Evolutionary conservation across 2,797 vertebrate genomes (phyloP).

Genomic region (Anableps anableps): DNA sequence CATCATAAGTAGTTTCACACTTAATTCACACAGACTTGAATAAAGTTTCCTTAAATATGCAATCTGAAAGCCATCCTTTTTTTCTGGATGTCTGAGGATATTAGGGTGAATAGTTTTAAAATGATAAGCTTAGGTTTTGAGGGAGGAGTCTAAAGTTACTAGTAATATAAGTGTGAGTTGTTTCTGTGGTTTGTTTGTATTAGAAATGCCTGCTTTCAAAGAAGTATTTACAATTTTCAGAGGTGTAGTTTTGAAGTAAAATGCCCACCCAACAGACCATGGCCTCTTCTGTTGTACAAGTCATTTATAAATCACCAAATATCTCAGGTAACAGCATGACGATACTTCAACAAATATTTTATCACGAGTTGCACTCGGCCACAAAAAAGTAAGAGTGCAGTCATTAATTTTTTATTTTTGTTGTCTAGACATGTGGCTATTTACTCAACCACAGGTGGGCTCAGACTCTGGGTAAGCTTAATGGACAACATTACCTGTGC

Average conservation of each 20-base stretch:
- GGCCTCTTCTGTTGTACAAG: not conserved
- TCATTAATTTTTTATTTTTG: not conserved
- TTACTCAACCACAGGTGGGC: not conserved
- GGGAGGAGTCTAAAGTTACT: not conserved
- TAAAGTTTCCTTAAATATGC: not conserved
- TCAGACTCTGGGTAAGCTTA: not conserved
- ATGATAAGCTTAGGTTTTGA: not conserved
- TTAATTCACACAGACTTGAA: not conserved
- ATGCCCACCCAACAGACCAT: not conserved
- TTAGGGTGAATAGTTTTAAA: not conserved
- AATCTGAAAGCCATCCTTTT: not conserved
- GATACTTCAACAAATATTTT: not conserved
- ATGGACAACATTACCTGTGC: conserved; percentile 33
- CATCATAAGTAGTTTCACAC: not conserved
- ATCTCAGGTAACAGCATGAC: not conserved
- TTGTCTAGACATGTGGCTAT: not conserved
- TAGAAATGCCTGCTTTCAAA: not conserved
- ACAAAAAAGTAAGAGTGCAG: not conserved
- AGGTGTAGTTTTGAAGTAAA: not conserved
- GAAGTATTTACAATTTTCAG: not conserved
- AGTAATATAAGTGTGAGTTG: not conserved
- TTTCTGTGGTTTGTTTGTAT: not conserved
- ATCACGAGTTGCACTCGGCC: not conserved
- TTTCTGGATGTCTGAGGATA: not conserved
- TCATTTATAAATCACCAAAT: not conserved